These are phyloP conservation scores for Ophion costatus DNA, from an alignment of 2,888 invertebrate genomes.

Conservation along the genomic window DNA sequence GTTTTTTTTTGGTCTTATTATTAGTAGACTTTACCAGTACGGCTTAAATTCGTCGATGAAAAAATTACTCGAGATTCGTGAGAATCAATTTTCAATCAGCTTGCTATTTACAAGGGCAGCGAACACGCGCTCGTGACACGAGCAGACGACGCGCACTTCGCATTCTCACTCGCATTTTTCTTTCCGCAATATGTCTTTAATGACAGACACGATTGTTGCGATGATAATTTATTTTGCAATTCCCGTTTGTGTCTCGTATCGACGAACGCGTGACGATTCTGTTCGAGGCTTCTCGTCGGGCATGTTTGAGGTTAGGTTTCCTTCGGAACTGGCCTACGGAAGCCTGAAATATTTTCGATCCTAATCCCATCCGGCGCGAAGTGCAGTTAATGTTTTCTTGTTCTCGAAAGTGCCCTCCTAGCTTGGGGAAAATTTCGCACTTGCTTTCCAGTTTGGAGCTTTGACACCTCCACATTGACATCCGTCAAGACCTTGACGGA, in stretches of 20 bases:
- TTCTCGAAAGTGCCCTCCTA: no score
- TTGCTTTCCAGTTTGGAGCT: no score
- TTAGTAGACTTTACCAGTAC: conserved; percentile 34
- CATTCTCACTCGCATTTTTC: not conserved
- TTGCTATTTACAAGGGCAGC: not conserved
- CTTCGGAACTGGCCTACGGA: no score
- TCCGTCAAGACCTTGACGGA: no score
- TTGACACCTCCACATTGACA: no score
- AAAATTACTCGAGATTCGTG: not conserved
- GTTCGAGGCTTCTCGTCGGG: not conserved
- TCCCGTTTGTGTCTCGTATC: not conserved
- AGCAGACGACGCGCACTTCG: conserved; percentile 52
- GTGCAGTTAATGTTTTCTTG: no score
- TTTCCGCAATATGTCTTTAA: not conserved
- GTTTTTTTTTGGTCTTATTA: conserved; percentile 5
- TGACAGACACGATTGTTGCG: not conserved
- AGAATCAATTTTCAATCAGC: not conserved
- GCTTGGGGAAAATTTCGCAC: no score
- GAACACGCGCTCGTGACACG: conserved; percentile 33
- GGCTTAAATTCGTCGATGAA: not conserved
- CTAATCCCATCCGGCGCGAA: no score
- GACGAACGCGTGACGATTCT: not conserved
- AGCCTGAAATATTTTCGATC: no score
- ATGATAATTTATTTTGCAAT: not conserved
- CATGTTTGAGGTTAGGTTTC: no score